Percentiles rank a stretch among this genome's conserved stretches.
phyloP scores from a whole-genome alignment of 2,888 invertebrate genomes.

The Synanthedon vespiformis region DNA sequence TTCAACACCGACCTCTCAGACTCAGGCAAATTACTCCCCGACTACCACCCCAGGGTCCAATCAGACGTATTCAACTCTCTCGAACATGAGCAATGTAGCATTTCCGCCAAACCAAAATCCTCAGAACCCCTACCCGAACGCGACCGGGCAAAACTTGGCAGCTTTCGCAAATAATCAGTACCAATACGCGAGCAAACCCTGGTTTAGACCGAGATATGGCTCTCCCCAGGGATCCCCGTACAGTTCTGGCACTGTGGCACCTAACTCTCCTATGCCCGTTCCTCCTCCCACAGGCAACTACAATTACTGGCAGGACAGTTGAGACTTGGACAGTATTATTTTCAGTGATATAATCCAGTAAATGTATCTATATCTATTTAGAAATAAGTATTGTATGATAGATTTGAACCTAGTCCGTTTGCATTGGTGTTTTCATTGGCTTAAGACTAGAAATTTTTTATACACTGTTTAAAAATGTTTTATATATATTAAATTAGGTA shows the following conservation, averaged over 20 bases:
- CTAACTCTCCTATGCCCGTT: conserved; percentile 42
- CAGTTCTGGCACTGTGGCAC: conserved; percentile 33
- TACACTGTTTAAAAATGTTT: no score
- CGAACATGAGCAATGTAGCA: conserved; percentile 41
- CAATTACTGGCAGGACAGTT: conserved; percentile 64
- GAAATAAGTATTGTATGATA: no score
- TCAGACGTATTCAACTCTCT: conserved; percentile 37
- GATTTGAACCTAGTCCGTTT: no score
- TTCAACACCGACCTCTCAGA: conserved; percentile 33
- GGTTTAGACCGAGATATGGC: conserved; percentile 56
- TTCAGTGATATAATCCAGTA: not conserved
- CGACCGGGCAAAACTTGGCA: conserved; percentile 59
- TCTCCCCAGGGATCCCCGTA: conserved; percentile 59
- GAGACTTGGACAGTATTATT: conserved; percentile 35
- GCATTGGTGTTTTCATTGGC: no score
- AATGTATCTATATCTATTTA: conserved; percentile 3
- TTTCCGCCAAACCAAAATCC: conserved; percentile 39
- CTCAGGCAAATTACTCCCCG: conserved; percentile 47
- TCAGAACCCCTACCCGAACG: conserved; percentile 57
- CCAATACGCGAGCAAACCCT: conserved; percentile 55
- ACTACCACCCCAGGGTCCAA: conserved; percentile 53
- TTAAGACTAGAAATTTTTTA: no score
- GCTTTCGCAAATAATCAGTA: conserved; percentile 61
- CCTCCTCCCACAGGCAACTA: conserved; percentile 54
- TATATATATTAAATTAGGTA: no score